A percentile compares a stretch with the other conserved stretches of the same genome.
These are phyloP conservation scores for Polyommatus icarus DNA, from an alignment of 2,888 invertebrate genomes.

Conservation along the genomic window DNA sequence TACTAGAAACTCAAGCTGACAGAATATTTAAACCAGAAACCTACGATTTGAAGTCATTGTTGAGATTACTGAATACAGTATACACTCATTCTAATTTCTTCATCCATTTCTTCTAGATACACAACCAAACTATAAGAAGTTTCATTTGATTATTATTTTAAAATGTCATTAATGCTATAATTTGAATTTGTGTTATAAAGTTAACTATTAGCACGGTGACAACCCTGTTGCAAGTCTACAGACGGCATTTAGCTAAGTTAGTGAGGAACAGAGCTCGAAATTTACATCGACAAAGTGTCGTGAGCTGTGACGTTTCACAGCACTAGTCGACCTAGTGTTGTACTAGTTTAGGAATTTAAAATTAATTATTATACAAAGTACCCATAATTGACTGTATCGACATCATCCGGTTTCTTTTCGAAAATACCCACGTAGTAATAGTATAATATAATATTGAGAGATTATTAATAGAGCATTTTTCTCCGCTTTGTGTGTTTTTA, in stretches of 20 bases:
- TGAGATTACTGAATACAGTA: no score
- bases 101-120: no score
- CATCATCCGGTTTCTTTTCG: not conserved
- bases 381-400: not conserved
- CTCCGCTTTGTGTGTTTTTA: no score
- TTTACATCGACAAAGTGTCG: slow-evolving; percentile 1
- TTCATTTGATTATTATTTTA: not conserved
- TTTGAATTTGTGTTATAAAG: not conserved
- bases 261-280: slow-evolving; percentile 1
- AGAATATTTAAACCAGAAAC: no score
- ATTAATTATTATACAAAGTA: not conserved
- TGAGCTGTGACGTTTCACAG: not conserved
- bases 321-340: not conserved
- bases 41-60: no score
- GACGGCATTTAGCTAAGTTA: not conserved
- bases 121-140: not conserved
- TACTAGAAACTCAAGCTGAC: no score
- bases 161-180: not conserved
- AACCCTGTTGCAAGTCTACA: slow-evolving; percentile 4
- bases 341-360: not conserved
- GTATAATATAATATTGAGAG: no score
- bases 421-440: not conserved
- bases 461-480: no score
- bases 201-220: not conserved
- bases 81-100: no score